Evolutionary conservation across 2,888 invertebrate species (phyloP).

Genomic region (Nipponacmea schrenckii): DNA sequence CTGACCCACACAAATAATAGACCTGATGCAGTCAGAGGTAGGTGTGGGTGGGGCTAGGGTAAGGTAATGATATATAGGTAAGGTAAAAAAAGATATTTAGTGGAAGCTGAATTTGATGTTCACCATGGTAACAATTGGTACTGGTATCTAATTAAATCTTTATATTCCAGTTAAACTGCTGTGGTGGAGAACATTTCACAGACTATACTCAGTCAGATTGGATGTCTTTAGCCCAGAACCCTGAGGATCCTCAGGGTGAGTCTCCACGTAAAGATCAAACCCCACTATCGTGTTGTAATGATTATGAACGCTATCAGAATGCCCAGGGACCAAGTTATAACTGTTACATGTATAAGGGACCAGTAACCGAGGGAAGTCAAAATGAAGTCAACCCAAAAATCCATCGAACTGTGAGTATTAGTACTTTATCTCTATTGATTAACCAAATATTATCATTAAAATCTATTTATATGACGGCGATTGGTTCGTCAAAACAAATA

Average conservation of each 20-base stretch:
- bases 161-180: conserved; percentile 50
- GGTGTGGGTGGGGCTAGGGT: no score
- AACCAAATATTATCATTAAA: no score
- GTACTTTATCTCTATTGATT: no score
- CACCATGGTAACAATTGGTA: no score
- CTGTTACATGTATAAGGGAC: conserved; percentile 37
- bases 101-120: no score
- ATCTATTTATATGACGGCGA: no score
- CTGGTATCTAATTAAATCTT: no score
- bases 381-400: conserved; percentile 25
- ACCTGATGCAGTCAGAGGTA: no score
- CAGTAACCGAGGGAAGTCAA: conserved; percentile 13
- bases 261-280: conserved; percentile 28
- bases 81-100: no score
- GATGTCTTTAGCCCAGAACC: conserved; percentile 18
- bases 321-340: conserved; percentile 23
- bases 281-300: conserved; percentile 54
- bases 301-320: conserved; percentile 45
- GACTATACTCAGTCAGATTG: conserved; percentile 53
- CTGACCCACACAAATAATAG: no score
- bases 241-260: not conserved
- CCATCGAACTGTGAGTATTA: conserved; percentile 29
- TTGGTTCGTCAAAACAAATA: no score
- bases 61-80: no score
- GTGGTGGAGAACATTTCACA: conserved; percentile 47